Evolutionary conservation across 2,888 invertebrate species (phyloP).

Genomic region (Hemistola chrysoprasaria): DNA sequence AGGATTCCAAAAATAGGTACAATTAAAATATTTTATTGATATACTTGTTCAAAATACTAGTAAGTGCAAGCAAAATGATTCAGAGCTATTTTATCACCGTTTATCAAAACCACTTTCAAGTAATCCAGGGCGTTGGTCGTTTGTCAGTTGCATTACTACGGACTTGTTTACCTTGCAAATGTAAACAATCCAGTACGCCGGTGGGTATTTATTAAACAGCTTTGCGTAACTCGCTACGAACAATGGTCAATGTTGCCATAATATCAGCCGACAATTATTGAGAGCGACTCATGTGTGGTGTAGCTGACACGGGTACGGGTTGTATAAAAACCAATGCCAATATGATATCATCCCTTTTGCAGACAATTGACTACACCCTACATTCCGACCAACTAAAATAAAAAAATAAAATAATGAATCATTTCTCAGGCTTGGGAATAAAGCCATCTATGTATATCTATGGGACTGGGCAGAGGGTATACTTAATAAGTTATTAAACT

Average conservation of each 20-base stretch:
- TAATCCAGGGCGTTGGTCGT: constrained; percentile 9
- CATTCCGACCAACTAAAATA: neutral
- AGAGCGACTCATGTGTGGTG: constrained; percentile 28
- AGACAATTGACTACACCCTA: too few species aligned
- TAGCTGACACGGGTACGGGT: constrained; percentile 28
- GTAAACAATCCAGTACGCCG: constrained; percentile 59
- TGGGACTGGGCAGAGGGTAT: too few species aligned
- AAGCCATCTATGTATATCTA: too few species aligned
- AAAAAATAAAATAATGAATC: neutral
- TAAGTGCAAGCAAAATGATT: too few species aligned
- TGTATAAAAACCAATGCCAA: constrained; percentile 37
- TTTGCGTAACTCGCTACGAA: constrained; percentile 68
- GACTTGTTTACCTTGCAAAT: constrained; percentile 57
- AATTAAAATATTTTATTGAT: constrained; percentile 5
- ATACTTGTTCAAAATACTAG: constrained; percentile 2
- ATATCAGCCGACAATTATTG: constrained; percentile 57
- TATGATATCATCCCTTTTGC: constrained; percentile 30
- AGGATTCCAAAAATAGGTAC: neutral
- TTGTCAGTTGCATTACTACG: constrained; percentile 10
- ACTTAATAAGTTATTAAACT: too few species aligned
- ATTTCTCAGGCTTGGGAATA: too few species aligned
- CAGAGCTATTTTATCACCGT: constrained; percentile 2
- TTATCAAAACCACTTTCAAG: constrained; percentile 7
- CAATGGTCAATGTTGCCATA: constrained; percentile 74
- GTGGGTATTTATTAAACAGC: constrained; percentile 69